Conservation (phyloP, 2,797 vertebrate genomes). For the Periparus ater region DNA sequence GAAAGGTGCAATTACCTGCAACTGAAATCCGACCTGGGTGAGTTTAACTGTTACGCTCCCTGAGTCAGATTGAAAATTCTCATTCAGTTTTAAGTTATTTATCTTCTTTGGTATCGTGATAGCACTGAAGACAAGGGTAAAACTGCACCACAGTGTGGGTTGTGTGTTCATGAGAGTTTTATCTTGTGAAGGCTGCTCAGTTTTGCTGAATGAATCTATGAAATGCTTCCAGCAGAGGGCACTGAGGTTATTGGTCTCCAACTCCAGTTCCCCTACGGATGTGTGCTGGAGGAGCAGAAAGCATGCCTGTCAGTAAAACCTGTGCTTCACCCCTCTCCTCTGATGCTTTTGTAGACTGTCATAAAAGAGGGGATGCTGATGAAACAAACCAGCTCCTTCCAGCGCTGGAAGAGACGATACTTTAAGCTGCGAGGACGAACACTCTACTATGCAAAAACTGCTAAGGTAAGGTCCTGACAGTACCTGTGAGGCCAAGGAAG, state of each 20-base stretch:
- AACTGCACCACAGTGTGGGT: neutral
- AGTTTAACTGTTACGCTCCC: neutral
- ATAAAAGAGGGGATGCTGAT: constrained; percentile 93
- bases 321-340: neutral
- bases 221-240: constrained; percentile 65
- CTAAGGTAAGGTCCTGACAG: constrained; percentile 80
- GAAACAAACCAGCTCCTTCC: constrained; percentile 97
- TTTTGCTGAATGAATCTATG: neutral
- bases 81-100: neutral
- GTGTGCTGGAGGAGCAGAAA: neutral
- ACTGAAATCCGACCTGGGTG: neutral
- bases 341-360: constrained; percentile 82
- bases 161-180: neutral
- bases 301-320: neutral
- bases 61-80: neutral
- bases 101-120: neutral
- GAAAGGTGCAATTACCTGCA: neutral
- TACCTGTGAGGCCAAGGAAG: neutral
- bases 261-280: fast-evolving
- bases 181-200: neutral
- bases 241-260: constrained; percentile 3
- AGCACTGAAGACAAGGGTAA: neutral
- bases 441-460: constrained; percentile 94
- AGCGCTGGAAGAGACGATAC: constrained; percentile 96
- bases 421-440: constrained; percentile 95